Percentiles rank a stretch among this genome's conserved stretches.
Conservation (phyloP, 2,888 invertebrate genomes). For the Chymomyza procnemis region DNA sequence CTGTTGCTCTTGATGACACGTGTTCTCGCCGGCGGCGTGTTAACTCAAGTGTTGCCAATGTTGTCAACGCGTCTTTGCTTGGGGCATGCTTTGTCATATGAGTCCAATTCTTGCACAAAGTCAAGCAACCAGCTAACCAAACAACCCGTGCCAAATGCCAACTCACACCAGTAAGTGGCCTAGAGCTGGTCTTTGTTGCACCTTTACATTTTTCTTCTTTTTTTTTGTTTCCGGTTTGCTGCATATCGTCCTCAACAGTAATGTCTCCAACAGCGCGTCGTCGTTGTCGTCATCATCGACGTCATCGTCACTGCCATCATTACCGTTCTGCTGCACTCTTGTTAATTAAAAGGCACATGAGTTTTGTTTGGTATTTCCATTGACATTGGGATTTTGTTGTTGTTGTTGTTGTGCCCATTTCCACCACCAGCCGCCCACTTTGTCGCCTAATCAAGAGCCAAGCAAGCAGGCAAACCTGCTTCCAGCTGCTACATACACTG, state of each 20-base stretch:
- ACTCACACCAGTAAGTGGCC: conserved; percentile 5
- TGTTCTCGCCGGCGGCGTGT: conserved; percentile 48
- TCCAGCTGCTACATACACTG: conserved; percentile 1
- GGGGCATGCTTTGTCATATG: conserved; percentile 44
- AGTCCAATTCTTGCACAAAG: conserved; percentile 25
- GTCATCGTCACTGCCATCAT: not conserved
- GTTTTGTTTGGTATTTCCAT: conserved; percentile 28
- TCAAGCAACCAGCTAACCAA: conserved; percentile 5
- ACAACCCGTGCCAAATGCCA: not conserved
- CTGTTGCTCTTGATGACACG: conserved; percentile 35
- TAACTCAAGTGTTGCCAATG: conserved; percentile 56
- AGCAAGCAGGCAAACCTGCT: not conserved
- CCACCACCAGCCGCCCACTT: conserved; percentile 30
- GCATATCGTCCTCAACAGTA: conserved; percentile 20
- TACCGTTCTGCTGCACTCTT: conserved; percentile 50
- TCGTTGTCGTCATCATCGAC: conserved; percentile 32
- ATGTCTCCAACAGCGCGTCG: conserved; percentile 11
- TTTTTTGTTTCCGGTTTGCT: conserved; percentile 48
- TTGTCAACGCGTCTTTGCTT: conserved; percentile 39
- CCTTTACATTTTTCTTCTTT: conserved; percentile 40
- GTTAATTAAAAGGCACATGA: conserved; percentile 49
- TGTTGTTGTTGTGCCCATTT: not conserved
- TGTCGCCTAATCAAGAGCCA: conserved; percentile 36
- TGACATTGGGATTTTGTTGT: not conserved
- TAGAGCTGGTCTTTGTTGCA: conserved; percentile 7